Conservation (phyloP, 2,797 vertebrate genomes). For the Pitangus sulphuratus region DNA sequence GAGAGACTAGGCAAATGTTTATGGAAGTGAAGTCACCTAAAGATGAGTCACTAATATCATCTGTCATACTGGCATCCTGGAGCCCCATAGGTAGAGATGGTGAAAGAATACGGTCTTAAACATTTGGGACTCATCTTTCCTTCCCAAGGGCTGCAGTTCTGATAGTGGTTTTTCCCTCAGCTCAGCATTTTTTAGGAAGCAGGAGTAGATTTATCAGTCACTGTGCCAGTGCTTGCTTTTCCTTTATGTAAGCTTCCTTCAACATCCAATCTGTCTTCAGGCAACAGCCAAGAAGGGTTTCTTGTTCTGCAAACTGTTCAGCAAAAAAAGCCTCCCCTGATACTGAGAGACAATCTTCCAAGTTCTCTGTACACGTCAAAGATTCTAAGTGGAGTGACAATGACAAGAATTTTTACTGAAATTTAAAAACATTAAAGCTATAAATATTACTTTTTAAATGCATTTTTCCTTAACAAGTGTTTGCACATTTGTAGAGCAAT, state of each 20-base stretch:
- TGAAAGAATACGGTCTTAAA: not conserved
- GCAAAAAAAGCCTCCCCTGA: not conserved
- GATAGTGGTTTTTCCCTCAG: not conserved
- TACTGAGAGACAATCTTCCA: not conserved
- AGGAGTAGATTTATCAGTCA: conserved; percentile 2
- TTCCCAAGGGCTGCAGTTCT: not conserved
- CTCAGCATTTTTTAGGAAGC: conserved; percentile 23
- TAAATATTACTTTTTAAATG: not conserved
- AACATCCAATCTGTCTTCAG: conserved; percentile 9
- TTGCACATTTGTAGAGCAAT: not conserved
- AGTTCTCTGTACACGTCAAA: not conserved
- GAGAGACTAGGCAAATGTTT: not conserved
- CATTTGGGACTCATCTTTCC: not conserved
- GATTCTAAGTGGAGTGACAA: not conserved
- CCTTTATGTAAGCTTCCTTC: conserved; percentile 25
- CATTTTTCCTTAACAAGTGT: not conserved
- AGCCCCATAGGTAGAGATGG: not conserved
- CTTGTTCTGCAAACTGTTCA: conserved; percentile 31
- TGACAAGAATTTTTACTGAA: not conserved
- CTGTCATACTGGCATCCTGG: not conserved
- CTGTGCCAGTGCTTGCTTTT: conserved; percentile 31
- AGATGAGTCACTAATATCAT: not conserved
- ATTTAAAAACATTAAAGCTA: not conserved
- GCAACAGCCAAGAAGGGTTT: conserved; percentile 29
- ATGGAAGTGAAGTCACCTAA: not conserved